A percentile compares a stretch with the other conserved stretches of the same genome.
phyloP scores from a whole-genome alignment of 2,797 vertebrate genomes.

The Gymnothorax javanicus region DNA sequence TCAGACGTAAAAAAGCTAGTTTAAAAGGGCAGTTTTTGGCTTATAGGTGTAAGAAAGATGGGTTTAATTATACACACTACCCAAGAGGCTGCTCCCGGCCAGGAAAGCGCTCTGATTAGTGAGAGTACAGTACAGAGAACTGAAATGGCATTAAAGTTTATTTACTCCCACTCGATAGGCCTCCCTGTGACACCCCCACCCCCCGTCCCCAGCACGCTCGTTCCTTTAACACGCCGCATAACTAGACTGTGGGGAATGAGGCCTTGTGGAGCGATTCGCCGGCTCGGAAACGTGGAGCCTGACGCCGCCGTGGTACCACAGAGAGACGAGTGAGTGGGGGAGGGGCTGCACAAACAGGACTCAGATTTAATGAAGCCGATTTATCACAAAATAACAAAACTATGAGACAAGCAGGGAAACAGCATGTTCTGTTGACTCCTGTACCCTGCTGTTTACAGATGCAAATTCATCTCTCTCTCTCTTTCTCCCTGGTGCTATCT shows the following conservation, averaged over 20 bases:
- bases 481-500: neutral
- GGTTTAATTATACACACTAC: constrained; percentile 58
- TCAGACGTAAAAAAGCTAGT: neutral
- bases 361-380: constrained; percentile 45
- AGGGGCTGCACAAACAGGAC: constrained; percentile 21
- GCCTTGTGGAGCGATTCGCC: constrained; percentile 46
- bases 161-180: constrained; percentile 51
- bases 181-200: neutral
- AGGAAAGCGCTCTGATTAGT: constrained; percentile 58
- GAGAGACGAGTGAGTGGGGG: constrained; percentile 24
- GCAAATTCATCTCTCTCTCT: neutral
- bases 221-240: constrained; percentile 56
- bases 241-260: constrained; percentile 44
- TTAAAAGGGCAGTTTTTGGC: constrained; percentile 30
- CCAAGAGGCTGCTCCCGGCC: constrained; percentile 41
- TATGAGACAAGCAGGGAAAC: neutral
- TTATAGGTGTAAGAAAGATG: constrained; percentile 61
- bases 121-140: constrained; percentile 44
- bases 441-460: constrained; percentile 19
- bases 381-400: constrained; percentile 36
- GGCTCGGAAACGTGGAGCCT: constrained; percentile 36
- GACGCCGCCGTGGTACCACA: constrained; percentile 27
- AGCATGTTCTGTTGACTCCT: neutral
- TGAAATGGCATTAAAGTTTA: constrained; percentile 51
- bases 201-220: constrained; percentile 40